Percentiles rank a stretch among this genome's conserved stretches.
These are phyloP conservation scores for Drosophila tsacasi DNA, from an alignment of 1,140 invertebrate species.

Conservation along the genomic window DNA sequence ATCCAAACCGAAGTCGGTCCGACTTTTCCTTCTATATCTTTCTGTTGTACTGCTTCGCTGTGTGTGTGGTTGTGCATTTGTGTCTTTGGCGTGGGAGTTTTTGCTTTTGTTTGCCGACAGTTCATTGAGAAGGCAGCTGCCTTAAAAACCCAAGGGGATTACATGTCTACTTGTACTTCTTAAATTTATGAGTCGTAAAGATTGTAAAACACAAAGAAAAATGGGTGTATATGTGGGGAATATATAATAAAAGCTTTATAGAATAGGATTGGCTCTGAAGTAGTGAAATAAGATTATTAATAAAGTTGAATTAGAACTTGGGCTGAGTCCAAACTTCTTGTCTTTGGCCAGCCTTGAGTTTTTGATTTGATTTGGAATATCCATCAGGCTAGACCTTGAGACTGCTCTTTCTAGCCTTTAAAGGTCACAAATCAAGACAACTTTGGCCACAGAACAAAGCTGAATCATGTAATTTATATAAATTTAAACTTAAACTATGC, in stretches of 20 bases:
- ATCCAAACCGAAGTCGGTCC: constrained; percentile 30
- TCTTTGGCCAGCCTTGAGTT: background rate
- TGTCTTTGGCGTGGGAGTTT: constrained; percentile 71
- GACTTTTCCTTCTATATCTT: constrained; percentile 50
- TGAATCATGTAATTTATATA: background rate
- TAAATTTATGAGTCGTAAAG: constrained; percentile 27
- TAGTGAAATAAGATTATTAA: background rate
- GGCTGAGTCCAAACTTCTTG: background rate
- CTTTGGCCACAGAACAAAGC: background rate
- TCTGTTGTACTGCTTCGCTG: constrained; percentile 15
- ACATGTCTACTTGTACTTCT: constrained; percentile 38
- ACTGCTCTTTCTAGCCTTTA: background rate
- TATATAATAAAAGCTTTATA: background rate
- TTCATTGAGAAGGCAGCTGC: constrained; percentile 51
- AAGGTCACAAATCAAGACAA: constrained; percentile 5
- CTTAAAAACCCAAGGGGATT: constrained; percentile 30
- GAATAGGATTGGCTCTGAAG: background rate
- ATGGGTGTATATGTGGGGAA: background rate
- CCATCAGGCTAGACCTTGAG: constrained; percentile 14
- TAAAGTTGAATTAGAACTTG: background rate
- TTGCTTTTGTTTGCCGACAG: constrained; percentile 62
- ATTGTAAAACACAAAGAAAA: constrained; percentile 7
- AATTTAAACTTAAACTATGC: background rate
- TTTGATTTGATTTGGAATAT: constrained; percentile 8
- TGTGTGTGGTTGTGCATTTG: constrained; percentile 19